These are phyloP conservation scores for Macrobrachium rosenbergii DNA, from an alignment of 1,140 invertebrate genomes.

Conservation along the genomic window DNA sequence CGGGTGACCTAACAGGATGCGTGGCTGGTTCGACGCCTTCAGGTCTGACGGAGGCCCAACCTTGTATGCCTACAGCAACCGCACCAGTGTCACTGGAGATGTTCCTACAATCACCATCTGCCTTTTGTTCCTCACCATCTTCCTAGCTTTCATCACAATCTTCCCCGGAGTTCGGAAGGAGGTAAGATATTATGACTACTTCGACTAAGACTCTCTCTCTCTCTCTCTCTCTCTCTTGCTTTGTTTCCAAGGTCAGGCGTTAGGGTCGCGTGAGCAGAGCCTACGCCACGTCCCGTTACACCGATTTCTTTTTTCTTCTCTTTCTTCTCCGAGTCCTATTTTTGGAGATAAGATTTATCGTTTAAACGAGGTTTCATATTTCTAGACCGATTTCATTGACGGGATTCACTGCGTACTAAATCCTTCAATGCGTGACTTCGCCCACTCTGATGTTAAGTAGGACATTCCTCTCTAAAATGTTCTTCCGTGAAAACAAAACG, in stretches of 20 bases:
- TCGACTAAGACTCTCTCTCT: not conserved
- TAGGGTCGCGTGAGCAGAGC: too few relatives aligned
- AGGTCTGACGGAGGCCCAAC: slow-evolving; percentile 92
- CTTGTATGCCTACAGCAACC: slow-evolving; percentile 91
- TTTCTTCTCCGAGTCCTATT: not conserved
- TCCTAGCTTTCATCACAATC: slow-evolving; percentile 91
- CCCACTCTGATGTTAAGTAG: too few relatives aligned
- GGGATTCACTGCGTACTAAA: too few relatives aligned
- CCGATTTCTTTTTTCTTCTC: not conserved
- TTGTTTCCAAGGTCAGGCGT: not conserved
- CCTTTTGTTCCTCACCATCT: slow-evolving; percentile 89
- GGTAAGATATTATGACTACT: slow-evolving; percentile 74
- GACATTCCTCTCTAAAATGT: too few relatives aligned
- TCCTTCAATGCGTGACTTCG: too few relatives aligned
- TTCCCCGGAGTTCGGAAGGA: slow-evolving; percentile 96
- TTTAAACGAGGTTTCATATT: too few relatives aligned
- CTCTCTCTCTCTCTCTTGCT: slow-evolving; percentile 23
- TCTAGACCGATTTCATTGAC: too few relatives aligned
- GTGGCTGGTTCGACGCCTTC: slow-evolving; percentile 94
- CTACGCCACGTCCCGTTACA: too few relatives aligned
- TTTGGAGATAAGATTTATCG: too few relatives aligned
- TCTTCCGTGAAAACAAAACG: too few relatives aligned
- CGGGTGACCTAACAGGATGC: slow-evolving; percentile 74
- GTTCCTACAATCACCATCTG: slow-evolving; percentile 87
- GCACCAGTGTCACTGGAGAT: slow-evolving; percentile 93